Conservation (phyloP, 2,888 invertebrate genomes). For the Frankliniella intonsa region DNA sequence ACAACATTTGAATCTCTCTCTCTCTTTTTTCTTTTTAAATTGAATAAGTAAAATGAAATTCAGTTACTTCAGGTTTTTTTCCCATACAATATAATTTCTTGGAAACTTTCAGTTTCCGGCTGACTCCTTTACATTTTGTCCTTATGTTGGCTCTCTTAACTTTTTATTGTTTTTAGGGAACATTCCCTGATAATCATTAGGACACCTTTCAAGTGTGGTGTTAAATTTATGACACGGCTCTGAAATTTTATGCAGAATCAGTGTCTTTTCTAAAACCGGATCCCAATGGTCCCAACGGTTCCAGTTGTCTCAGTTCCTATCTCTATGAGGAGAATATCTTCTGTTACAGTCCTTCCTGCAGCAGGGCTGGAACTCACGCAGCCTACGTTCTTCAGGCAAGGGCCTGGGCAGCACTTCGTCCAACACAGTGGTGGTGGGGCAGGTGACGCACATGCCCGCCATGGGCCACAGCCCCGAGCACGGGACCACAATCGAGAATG, state of each 20-base stretch:
- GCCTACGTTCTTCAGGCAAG: slow-evolving; percentile 41
- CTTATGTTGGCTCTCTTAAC: background rate
- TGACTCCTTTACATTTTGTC: background rate
- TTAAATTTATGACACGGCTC: too few species aligned
- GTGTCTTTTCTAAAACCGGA: too few species aligned
- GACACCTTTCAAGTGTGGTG: too few species aligned
- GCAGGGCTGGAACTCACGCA: slow-evolving; percentile 52
- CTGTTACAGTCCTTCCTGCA: slow-evolving; percentile 46
- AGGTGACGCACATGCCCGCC: slow-evolving; percentile 35
- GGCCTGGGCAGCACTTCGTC: slow-evolving; percentile 22
- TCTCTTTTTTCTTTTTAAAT: background rate
- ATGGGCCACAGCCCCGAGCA: slow-evolving; percentile 38
- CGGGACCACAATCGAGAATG: slow-evolving; percentile 24
- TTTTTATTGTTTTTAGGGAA: background rate
- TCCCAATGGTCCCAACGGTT: too few species aligned
- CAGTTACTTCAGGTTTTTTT: background rate
- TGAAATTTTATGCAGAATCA: too few species aligned
- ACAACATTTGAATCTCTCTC: too few species aligned
- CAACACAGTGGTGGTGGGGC: slow-evolving; percentile 12
- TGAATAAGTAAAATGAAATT: background rate
- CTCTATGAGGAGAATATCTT: background rate
- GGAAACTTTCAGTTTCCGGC: background rate
- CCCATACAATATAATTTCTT: too few species aligned
- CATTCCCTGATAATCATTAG: too few species aligned
- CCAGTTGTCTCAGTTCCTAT: background rate